Evolutionary conservation across 2,888 invertebrate species (phyloP), one percentile per base, ranked within the genome.

Genomic region (Sycophila texana): DNA sequence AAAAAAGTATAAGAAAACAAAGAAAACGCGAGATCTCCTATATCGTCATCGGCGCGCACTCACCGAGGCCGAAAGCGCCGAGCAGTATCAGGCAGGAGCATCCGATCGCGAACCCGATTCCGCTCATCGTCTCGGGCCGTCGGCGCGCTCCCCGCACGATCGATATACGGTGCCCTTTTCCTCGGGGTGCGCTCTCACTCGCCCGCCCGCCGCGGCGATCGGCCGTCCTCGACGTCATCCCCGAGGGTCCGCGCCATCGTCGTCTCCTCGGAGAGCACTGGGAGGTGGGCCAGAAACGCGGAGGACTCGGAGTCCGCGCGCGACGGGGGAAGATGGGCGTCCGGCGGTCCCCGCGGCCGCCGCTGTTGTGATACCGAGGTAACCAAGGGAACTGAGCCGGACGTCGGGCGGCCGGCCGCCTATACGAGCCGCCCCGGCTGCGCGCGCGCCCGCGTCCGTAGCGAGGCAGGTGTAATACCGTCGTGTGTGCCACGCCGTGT

Each of bases 291-390:
- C 2, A 57, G 20, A 57, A 18, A 57, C 18, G 20, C 5, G 18
- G 57, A 57, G 57, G n/a, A 26, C 26, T 26, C 26, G 26, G 57
- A 5, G 57, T 4, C 10, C 5, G 18, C 53, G 20, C 39, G 39
- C 39, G 5, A 7, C 39, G 39, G 10, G 39, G 39, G 39, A 1
- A 1, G 39, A 39, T 5, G 39, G 10, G 20, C 4, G 58, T 74
- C 51, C 51, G 66, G 22, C 47, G 74, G 71, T 77, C 60, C 73
- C 77, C 70, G n/a, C 74, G 70, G 71, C 77, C 57, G 71, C 65
- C 68, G 60, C 60, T 86, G 86, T 86, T 85, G 83, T 85, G 85
- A 74, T 80, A 22, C 67, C 47, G 61, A 80, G 77, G 86, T 86
- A 83, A 83, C 86, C 85, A 83, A 81, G 85, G 86, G 80, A 83